Conservation (phyloP, 1,140 invertebrate genomes). For the Drosophila yakuba region DNA sequence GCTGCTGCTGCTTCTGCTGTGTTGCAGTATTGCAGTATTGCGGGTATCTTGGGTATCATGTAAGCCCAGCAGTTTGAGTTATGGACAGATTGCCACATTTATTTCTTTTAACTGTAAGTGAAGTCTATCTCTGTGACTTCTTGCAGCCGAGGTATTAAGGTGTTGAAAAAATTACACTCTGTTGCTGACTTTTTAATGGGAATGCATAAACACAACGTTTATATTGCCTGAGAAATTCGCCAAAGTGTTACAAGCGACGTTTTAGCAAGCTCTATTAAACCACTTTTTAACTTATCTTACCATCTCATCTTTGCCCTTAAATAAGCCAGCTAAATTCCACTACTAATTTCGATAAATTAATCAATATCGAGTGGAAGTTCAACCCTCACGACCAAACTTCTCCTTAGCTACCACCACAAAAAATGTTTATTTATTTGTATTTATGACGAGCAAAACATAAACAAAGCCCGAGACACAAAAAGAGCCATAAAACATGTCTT, state of each 20-base stretch:
- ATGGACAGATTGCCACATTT: conserved; percentile 76
- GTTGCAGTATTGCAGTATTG: neutral
- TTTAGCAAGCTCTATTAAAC: too few species aligned
- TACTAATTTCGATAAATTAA: conserved; percentile 26
- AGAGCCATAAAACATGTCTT: conserved; percentile 70
- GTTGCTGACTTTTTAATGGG: conserved; percentile 28
- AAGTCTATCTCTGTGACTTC: conserved; percentile 18
- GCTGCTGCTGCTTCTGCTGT: conserved; percentile 3
- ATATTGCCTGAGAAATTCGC: conserved; percentile 17
- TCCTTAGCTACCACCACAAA: conserved; percentile 14
- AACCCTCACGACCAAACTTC: conserved; percentile 6
- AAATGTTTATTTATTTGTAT: conserved; percentile 41
- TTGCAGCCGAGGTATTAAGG: conserved; percentile 5
- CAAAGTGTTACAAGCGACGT: neutral
- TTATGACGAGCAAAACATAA: conserved; percentile 50
- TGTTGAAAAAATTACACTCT: conserved; percentile 29
- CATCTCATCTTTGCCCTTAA: too few species aligned
- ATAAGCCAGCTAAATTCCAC: neutral
- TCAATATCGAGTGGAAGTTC: conserved; percentile 48
- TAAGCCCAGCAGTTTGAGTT: conserved; percentile 58
- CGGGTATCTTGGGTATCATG: conserved; percentile 13
- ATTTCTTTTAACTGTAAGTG: conserved; percentile 34
- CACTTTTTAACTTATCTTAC: neutral
- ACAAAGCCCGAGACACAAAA: conserved; percentile 39
- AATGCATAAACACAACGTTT: conserved; percentile 23